Evolutionary conservation across 2,113 vertebrate genomes (phyloP).

Genomic region (Pipa parva): DNA sequence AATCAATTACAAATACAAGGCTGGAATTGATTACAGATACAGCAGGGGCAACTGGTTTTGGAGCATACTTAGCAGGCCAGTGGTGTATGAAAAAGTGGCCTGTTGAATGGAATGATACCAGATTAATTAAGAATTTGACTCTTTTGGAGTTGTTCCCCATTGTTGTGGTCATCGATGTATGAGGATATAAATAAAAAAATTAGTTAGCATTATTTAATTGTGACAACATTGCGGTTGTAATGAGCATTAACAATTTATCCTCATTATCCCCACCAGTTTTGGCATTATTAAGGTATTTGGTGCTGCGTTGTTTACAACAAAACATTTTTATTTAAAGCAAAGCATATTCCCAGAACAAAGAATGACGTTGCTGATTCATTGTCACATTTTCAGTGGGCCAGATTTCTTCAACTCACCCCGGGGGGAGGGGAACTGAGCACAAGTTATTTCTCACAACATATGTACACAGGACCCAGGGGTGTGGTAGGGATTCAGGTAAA

Average conservation of each 20-base stretch:
- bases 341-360: too few species aligned
- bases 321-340: too few species aligned
- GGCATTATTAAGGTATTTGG: neutral
- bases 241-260: neutral
- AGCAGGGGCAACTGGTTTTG: neutral
- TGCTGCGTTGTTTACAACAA: neutral
- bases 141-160: neutral
- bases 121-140: neutral
- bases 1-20: neutral
- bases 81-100: neutral
- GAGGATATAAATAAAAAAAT: neutral
- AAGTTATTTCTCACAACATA: too few species aligned
- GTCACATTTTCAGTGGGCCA: too few species aligned
- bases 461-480: too few species aligned
- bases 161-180: neutral
- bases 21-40: neutral
- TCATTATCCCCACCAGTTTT: neutral
- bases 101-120: neutral
- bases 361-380: too few species aligned
- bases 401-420: too few species aligned
- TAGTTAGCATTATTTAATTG: too few species aligned
- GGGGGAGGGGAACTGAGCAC: too few species aligned
- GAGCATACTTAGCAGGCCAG: neutral
- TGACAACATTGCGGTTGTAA: neutral
- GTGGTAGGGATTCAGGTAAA: too few species aligned